These are phyloP conservation scores for Chloroclysta siterata DNA, from an alignment of 2,888 invertebrate genomes.

Conservation along the genomic window DNA sequence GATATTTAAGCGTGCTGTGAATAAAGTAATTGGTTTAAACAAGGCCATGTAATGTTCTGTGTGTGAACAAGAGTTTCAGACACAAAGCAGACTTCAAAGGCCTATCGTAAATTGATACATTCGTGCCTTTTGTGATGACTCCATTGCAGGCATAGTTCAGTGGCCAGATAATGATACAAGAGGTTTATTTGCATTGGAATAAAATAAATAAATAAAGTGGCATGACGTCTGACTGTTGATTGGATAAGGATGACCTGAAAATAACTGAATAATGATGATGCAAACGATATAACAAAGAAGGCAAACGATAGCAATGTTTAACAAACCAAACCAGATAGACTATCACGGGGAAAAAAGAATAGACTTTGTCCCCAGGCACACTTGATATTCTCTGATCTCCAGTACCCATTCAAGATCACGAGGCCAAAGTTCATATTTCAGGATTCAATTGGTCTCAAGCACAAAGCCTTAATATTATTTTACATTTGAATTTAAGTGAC, in stretches of 20 bases:
- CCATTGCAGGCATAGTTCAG: conserved; percentile 6
- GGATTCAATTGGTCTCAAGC: background rate
- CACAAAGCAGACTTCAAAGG: background rate
- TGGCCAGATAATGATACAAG: background rate
- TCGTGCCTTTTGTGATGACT: too few species aligned
- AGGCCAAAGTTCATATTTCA: background rate
- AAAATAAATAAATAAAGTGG: too few species aligned
- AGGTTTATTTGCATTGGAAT: too few species aligned
- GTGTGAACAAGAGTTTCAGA: conserved; percentile 7
- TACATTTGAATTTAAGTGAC: background rate
- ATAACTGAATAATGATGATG: too few species aligned
- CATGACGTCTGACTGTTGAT: too few species aligned
- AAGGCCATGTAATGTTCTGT: conserved; percentile 8
- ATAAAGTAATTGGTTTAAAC: conserved; percentile 18
- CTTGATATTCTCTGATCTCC: too few species aligned
- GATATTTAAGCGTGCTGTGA: conserved; percentile 7
- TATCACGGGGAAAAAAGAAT: too few species aligned
- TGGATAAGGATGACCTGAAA: too few species aligned
- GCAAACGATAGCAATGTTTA: too few species aligned
- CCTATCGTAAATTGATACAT: background rate
- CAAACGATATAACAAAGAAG: too few species aligned
- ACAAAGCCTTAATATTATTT: background rate
- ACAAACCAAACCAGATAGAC: too few species aligned
- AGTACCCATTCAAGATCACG: background rate
- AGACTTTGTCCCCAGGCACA: too few species aligned